These are phyloP conservation scores for Kryptolebias marmoratus DNA, from an alignment of 2,113 vertebrate species.

Conservation along the genomic window DNA sequence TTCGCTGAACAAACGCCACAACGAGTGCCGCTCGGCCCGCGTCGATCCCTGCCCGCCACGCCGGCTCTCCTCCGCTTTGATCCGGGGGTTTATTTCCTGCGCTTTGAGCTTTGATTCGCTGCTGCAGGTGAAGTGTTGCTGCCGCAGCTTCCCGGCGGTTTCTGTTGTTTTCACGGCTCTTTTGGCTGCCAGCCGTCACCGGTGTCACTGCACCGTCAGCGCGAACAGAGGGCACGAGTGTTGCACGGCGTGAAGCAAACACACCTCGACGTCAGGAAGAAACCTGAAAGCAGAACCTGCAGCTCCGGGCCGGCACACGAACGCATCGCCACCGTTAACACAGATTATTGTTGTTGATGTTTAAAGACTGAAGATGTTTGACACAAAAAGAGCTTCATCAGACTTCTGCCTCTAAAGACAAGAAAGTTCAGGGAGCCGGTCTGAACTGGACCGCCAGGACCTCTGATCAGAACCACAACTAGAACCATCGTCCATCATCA, in stretches of 20 bases:
- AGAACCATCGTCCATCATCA: not conserved
- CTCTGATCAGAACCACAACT: not conserved
- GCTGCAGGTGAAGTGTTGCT: conserved; percentile 46
- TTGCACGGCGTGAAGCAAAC: conserved; percentile 39
- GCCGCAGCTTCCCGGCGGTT: conserved; percentile 16
- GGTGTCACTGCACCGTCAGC: conserved; percentile 66
- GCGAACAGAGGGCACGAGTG: conserved; percentile 49
- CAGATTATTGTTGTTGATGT: no score
- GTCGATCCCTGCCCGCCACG: conserved; percentile 62
- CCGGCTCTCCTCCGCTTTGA: not conserved
- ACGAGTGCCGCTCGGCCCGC: conserved; percentile 58
- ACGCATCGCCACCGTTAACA: not conserved
- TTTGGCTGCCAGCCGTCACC: conserved; percentile 23
- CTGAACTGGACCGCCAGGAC: not conserved
- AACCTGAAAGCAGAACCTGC: not conserved
- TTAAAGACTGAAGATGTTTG: no score
- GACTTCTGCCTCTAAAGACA: no score
- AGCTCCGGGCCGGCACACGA: not conserved
- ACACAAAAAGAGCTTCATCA: no score
- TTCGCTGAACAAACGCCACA: conserved; percentile 76
- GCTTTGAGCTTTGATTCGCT: conserved; percentile 74
- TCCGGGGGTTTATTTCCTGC: not conserved
- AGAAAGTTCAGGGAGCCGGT: no score
- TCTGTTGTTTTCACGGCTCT: conserved; percentile 50
- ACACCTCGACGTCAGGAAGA: conserved; percentile 18